Conservation (phyloP, 2,113 vertebrate genomes). For the Gorsachius goisagi region DNA sequence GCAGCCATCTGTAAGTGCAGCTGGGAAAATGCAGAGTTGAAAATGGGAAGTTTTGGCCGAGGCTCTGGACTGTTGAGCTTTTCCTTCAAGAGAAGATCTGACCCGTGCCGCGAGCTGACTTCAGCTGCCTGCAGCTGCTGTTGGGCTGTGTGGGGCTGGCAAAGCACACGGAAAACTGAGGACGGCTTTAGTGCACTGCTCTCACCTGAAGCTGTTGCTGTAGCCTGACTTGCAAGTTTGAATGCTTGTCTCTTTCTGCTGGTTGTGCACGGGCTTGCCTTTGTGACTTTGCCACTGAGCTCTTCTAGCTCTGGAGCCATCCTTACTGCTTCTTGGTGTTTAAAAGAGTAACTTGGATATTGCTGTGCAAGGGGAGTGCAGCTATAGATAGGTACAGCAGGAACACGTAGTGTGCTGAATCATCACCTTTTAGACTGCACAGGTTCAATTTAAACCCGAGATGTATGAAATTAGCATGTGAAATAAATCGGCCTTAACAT, state of each 20-base stretch:
- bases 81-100: neutral
- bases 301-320: neutral
- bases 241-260: neutral
- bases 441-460: neutral
- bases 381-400: neutral
- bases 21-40: neutral
- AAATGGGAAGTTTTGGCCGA: neutral
- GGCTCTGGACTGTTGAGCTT: no score
- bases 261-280: neutral
- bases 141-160: neutral
- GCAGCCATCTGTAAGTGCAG: neutral
- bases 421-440: neutral
- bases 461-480: neutral
- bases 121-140: neutral
- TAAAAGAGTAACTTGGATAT: neutral
- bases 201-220: neutral
- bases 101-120: neutral
- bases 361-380: neutral
- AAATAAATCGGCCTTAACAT: neutral
- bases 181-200: no score
- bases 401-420: neutral
- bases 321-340: neutral
- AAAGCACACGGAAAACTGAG: accelerated
- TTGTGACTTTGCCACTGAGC: neutral
- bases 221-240: no score